Evolutionary conservation across 2,113 vertebrate genomes (phyloP).

Genomic region (Lota lota): DNA sequence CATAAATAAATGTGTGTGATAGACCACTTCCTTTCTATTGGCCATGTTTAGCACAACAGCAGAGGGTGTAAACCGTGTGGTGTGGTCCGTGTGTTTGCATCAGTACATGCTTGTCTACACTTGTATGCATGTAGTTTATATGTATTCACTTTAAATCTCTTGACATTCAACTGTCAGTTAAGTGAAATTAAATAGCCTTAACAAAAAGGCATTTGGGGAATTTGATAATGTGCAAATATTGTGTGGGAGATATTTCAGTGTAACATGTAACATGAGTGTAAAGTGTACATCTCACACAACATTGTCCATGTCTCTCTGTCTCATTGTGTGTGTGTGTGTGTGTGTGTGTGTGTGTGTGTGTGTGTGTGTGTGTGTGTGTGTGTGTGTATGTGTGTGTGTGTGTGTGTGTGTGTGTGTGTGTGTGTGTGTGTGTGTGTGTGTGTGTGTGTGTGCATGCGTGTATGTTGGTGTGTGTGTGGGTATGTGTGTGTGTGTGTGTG

Average conservation of each 20-base stretch:
- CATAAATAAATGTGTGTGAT: slow-evolving; percentile 64
- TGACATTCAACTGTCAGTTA: no score
- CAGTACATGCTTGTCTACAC: background rate
- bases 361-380: background rate
- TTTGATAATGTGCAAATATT: no score
- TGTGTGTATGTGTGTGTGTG: slow-evolving; percentile 5
- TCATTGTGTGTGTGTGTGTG: background rate
- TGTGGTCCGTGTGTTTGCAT: background rate
- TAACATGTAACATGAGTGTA: no score
- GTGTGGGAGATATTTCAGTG: no score
- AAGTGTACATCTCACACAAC: no score
- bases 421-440: background rate
- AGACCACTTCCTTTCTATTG: slow-evolving; percentile 71
- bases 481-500: background rate
- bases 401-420: background rate
- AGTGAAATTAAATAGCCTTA: no score
- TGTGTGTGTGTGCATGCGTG: background rate
- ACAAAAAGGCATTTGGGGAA: no score
- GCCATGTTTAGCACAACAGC: slow-evolving; percentile 49
- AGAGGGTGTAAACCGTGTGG: slow-evolving; percentile 43
- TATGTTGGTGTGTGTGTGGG: slow-evolving; percentile 1
- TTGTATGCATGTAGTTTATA: background rate
- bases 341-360: no score
- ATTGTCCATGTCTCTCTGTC: background rate
- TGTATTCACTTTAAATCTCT: no score